Base-by-base conservation (phyloP, 2,797 vertebrate species). In the Lacerta viridis region DNA sequence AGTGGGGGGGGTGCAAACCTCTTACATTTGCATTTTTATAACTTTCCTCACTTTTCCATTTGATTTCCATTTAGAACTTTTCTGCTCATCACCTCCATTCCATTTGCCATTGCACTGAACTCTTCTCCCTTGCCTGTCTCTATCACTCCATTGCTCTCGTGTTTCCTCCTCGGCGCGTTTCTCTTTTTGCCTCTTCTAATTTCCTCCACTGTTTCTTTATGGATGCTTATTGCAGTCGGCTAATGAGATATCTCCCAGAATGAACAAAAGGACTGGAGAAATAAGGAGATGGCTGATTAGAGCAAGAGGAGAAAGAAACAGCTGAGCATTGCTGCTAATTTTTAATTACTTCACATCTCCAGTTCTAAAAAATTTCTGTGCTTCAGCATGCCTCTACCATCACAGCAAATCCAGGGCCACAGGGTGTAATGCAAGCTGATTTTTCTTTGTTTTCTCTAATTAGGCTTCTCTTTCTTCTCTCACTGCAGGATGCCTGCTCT, bases 401-500 rank as follows among this genome's bases (percentile, higher is more conserved):
- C 46, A 36, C 55, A 89, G 50, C 18, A 83, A 94, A 93, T 86
- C 64, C 29, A 87, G 29, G 87, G 59, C 59, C 86, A 33, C 75
- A 88, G 50, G 89, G 85, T 92, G 77, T 89, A 83, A 89, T 91
- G 88, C 85, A 94, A 84, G 88, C 86, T 89, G 74, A 23, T 86
- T 66, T 5, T 72, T 93, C 94, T 92, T 83, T 20, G 7, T 61
- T 93, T 93, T 50, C 72, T 85, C 87, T 87, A 84, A 80, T 92
- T 87, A 94, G 87, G 88, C 7, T 74, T 87, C 83, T 90, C 89
- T 92, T 91, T 91, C 90, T 64, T 86, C 55, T 89, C 80, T 87
- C 77, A 66, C 46, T 27, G 33, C 41, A 92, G 94, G 84, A 85
- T 94, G 86, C 87, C 68, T 59, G 55, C 74, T 91, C 68, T 76